Conservation (phyloP, 37 sponge, comb jelly and placozoan species). For the Aplysina aerophoba region DNA sequence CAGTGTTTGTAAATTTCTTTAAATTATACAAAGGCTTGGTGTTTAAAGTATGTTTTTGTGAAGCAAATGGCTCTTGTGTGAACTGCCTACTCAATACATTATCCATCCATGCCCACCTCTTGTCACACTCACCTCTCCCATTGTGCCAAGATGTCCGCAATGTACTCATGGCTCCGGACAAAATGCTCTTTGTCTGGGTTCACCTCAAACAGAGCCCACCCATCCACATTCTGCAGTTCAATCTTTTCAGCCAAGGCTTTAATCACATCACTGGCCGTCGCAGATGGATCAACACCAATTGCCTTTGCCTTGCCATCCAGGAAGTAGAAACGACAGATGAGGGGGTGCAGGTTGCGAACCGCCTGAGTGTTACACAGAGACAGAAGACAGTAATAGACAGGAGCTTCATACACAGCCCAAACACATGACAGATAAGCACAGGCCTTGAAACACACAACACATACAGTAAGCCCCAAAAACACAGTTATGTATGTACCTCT, state of each 20-base stretch:
- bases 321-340: constrained; percentile 97
- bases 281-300: constrained; percentile 86
- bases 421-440: too few relatives aligned
- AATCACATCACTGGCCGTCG: constrained; percentile 85
- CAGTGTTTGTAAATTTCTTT: too few relatives aligned
- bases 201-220: constrained; percentile 96
- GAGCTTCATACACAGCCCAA: too few relatives aligned
- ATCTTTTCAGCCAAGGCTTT: constrained; percentile 83
- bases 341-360: constrained; percentile 74
- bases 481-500: too few relatives aligned
- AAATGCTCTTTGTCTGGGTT: constrained; percentile 90
- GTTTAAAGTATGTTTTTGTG: too few relatives aligned
- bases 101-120: not conserved
- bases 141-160: constrained; percentile 93
- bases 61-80: too few relatives aligned
- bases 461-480: too few relatives aligned
- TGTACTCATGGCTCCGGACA: constrained; percentile 90
- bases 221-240: constrained; percentile 88
- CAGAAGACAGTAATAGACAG: too few relatives aligned
- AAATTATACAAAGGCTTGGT: too few relatives aligned
- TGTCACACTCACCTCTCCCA: constrained; percentile 81
- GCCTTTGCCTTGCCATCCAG: constrained; percentile 96
- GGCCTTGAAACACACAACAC: too few relatives aligned
- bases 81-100: not conserved
- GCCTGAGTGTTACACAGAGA: constrained; percentile 44